Conservation (phyloP, 2,888 invertebrate genomes). For the Phengaris alcon region DNA sequence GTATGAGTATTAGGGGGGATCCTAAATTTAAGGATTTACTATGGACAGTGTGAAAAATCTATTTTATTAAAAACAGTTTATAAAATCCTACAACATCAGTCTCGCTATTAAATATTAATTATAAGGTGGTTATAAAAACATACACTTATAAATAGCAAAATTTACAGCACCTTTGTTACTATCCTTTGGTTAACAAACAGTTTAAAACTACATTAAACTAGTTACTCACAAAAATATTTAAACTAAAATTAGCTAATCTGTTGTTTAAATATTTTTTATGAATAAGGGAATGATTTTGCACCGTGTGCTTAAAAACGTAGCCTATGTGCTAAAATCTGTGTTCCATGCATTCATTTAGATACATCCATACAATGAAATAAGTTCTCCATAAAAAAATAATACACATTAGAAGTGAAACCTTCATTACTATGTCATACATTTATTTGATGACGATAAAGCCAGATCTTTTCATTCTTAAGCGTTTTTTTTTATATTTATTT, state of each 20-base stretch:
- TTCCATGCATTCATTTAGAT: too few species aligned
- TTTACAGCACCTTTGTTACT: neutral
- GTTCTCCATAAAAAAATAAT: too few species aligned
- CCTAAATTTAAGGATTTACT: neutral
- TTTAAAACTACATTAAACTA: neutral
- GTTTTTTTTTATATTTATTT: neutral
- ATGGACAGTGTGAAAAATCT: neutral
- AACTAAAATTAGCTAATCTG: too few species aligned
- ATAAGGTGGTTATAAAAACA: neutral
- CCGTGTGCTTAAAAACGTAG: too few species aligned
- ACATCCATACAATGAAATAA: too few species aligned
- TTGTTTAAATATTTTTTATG: too few species aligned
- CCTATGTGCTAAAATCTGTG: too few species aligned
- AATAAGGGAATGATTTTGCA: too few species aligned
- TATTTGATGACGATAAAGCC: too few species aligned
- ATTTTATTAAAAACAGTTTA: neutral
- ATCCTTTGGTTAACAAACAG: constrained; percentile 12
- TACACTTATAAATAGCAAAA: neutral
- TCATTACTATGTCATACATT: too few species aligned
- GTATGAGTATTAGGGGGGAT: neutral
- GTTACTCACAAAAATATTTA: too few species aligned
- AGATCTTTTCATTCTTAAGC: neutral
- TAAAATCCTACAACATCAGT: neutral
- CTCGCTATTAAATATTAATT: neutral
- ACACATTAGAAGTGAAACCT: too few species aligned